Percentiles rank a stretch among this genome's conserved stretches.
phyloP scores from a whole-genome alignment of 2,888 invertebrate genomes.

The Ophion ventricosus region DNA sequence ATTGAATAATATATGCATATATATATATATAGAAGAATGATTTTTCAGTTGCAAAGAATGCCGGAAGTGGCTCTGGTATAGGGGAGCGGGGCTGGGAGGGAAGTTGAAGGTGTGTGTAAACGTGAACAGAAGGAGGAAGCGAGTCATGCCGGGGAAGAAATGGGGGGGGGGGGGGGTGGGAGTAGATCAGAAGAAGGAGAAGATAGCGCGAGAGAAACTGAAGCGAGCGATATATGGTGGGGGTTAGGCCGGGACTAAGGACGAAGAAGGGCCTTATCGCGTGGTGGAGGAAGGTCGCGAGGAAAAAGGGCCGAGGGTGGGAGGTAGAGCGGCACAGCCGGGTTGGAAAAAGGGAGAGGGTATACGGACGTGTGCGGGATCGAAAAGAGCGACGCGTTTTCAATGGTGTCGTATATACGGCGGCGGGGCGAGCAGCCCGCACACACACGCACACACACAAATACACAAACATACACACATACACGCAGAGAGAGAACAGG shows the following conservation, averaged over 20 bases:
- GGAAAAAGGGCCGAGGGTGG: slow-evolving; percentile 37
- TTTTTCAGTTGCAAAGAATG: slow-evolving; percentile 26
- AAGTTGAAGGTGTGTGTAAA: slow-evolving; percentile 52
- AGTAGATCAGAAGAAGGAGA: not conserved
- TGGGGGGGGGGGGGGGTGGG: slow-evolving; percentile 40
- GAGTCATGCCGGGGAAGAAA: slow-evolving; percentile 36
- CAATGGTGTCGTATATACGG: slow-evolving; percentile 80
- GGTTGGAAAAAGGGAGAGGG: slow-evolving; percentile 63
- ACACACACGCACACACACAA: not conserved
- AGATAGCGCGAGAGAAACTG: slow-evolving; percentile 65
- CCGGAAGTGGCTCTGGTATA: slow-evolving; percentile 44
- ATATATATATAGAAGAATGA: not conserved
- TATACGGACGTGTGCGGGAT: slow-evolving; percentile 70
- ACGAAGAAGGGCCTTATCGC: slow-evolving; percentile 61
- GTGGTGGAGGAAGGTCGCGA: slow-evolving; percentile 60
- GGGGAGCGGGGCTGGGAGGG: slow-evolving; percentile 48
- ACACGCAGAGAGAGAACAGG: slow-evolving; percentile 23
- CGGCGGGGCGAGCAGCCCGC: slow-evolving; percentile 75
- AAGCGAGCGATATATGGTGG: slow-evolving; percentile 12
- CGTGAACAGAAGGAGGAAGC: slow-evolving; percentile 57
- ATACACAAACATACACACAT: not conserved
- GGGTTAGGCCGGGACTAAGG: slow-evolving; percentile 42
- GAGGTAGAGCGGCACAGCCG: slow-evolving; percentile 42
- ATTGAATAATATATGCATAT: not conserved
- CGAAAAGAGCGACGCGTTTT: slow-evolving; percentile 78